phyloP scores from a whole-genome alignment of 1,140 invertebrate species.

The Hylaeus volcanicus region DNA sequence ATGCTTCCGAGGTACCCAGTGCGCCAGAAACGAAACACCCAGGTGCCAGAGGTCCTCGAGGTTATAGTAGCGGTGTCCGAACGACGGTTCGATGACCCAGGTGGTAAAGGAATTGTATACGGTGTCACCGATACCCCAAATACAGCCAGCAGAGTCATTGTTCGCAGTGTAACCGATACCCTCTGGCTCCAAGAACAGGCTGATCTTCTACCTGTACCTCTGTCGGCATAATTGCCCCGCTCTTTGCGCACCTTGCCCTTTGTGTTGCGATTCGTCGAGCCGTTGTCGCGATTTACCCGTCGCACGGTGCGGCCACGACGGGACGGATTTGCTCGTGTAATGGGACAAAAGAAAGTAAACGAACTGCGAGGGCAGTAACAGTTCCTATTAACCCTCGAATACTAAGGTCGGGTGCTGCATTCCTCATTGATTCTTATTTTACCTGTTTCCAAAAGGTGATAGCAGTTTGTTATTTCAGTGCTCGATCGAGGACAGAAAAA shows the following conservation, averaged over 20 bases:
- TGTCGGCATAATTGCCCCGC: constrained; percentile 51
- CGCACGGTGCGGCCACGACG: too few species aligned
- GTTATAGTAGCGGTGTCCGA: constrained; percentile 30
- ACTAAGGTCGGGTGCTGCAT: too few species aligned
- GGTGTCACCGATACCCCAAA: constrained; percentile 69
- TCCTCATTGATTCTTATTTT: too few species aligned
- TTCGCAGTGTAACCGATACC: constrained; percentile 63
- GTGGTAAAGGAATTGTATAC: constrained; percentile 53
- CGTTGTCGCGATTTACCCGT: too few species aligned
- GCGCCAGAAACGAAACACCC: not conserved
- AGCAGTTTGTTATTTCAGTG: too few species aligned
- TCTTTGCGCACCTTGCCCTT: not conserved
- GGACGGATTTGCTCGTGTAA: too few species aligned
- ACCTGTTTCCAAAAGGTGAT: too few species aligned
- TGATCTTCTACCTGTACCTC: constrained; percentile 42
- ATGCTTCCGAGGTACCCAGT: not conserved
- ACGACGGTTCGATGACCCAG: constrained; percentile 55
- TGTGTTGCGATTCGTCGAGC: not conserved
- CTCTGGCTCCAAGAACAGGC: constrained; percentile 15
- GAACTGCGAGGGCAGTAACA: too few species aligned
- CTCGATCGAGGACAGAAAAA: too few species aligned
- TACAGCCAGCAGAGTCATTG: constrained; percentile 62
- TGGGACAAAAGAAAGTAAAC: too few species aligned
- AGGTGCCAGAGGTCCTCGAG: constrained; percentile 39
- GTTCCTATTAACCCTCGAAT: too few species aligned